Evolutionary conservation across 2,797 vertebrate species (phyloP).

Genomic region (Anas capensis): DNA sequence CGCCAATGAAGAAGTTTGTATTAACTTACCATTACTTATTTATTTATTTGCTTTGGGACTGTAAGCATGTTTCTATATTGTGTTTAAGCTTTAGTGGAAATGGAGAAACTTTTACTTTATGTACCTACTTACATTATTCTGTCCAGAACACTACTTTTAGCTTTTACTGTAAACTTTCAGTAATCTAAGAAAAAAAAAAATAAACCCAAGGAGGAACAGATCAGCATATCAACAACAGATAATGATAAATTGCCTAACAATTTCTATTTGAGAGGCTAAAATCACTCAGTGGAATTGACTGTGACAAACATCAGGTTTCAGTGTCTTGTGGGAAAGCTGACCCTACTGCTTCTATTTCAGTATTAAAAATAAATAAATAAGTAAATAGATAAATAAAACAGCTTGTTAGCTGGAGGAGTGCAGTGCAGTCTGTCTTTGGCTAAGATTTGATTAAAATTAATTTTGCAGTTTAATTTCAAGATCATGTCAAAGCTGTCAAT

Average conservation of each 20-base stretch:
- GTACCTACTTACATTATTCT: not conserved
- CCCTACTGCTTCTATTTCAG: not conserved
- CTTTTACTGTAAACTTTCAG: not conserved
- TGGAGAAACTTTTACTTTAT: not conserved
- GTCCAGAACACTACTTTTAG: not conserved
- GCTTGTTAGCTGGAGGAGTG: not conserved
- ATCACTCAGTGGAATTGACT: not conserved
- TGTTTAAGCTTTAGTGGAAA: not conserved
- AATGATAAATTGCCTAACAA: not conserved
- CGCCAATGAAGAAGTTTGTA: not conserved
- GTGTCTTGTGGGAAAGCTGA: not conserved
- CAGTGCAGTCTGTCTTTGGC: not conserved
- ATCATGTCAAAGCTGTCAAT: rapidly evolving
- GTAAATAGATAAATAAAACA: too few species aligned
- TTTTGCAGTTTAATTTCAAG: not conserved
- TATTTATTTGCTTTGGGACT: not conserved
- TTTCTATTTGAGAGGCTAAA: not conserved
- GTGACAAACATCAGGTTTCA: not conserved
- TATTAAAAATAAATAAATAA: not conserved
- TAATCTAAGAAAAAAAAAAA: not conserved
- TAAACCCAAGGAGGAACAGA: not conserved
- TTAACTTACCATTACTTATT: not conserved
- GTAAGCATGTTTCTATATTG: not conserved
- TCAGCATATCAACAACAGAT: not conserved
- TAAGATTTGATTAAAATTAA: not conserved